Base-by-base conservation (phyloP, 2,888 invertebrate species). In the Drosophila helvetica region DNA sequence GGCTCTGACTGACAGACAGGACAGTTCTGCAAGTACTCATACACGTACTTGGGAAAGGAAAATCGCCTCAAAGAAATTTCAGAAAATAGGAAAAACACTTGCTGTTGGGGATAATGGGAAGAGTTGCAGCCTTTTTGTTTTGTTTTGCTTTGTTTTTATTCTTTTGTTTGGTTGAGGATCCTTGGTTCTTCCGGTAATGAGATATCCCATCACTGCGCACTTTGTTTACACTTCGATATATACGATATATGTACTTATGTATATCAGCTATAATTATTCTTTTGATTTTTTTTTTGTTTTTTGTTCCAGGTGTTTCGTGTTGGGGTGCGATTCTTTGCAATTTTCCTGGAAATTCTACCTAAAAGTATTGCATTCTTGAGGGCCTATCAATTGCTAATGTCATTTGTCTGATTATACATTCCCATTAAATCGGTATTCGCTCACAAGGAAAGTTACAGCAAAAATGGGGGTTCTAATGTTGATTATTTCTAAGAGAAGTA, bases 41-140 rank as follows among this genome's bases (percentile, higher is more conserved):
- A 27, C 25, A 25, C 42, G 42, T 54, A 45, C 57, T 52, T 43
- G 38, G 43, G 10, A 30, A 27, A 18, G 45, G 30, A 25, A 30
- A 33, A 9, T 17, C 45, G 45, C 15, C 27, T 8, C 17, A 10
- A 27, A n/a, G 33, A 38, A 42, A 38, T 43, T 47, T 17, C 51
- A 54, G 64, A 74, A 72, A 68, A 30, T 30, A 70, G 68, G 66
- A 69, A 78, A 80, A 83, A 86, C 84, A 86, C 81, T 84, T 84
- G 76, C 74, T 33, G 70, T 79, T 76, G 69, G 75, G 87, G 73
- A 74, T 87, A 85, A 87, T 87, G 81, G 78, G 79, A 74, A 80
- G 78, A 87, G 79, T 81, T 83, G 17, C 52, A 27, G 17, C 62
- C 63, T 55, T 59, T 55, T 50, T 58, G 5, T 25, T 42, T 50